Evolutionary conservation across 2,113 vertebrate genomes (phyloP), one percentile per base, ranked within the genome.

Genomic region (Pyxicephalus adspersus): DNA sequence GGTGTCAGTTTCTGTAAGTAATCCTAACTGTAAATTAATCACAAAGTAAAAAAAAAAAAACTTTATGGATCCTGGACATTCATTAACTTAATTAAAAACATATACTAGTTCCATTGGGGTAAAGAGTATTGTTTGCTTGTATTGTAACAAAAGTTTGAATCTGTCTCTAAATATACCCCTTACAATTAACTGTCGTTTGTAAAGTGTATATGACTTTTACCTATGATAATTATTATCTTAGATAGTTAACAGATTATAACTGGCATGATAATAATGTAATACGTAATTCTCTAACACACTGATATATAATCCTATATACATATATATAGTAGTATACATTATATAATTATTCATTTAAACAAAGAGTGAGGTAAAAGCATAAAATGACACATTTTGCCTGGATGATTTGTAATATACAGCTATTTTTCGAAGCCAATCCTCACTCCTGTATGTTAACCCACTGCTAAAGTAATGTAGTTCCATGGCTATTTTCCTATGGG

Each of bases 391-490:
- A 63, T 57, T 65, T 63, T 57, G 4, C 34, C 20, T 26, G 5
- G 45, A 71, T 28, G 28, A 28, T 57, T 29, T 57, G 19, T 58
- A 81, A 45, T 75, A 74, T 75, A 45, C 16, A 17, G 22, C 29
- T 64, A 64, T 75, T 75, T 64, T 54, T 57, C 31, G 45, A 75
- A 68, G 65, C 25, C 64, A 79, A 54, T 70, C 51, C 50, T 74
- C 63, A 34, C 61, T 82, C 52, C 61, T 65, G 51, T 75, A 55
- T 71, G 28, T 82, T 82, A 75, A 57, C 54, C 58, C 52, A 57
- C 34, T 82, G 70, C 38, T 82, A 82, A 57, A 82, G 61, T 75
- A 60, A 64, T 66, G 61, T 74, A 38, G 50, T 55, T 75, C 51
- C 45, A 58, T 58, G 71, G 61, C 71, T 72, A 2, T 79, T 85